Percentiles rank a stretch among this genome's conserved stretches.
These are phyloP conservation scores for Hipposideros larvatus DNA, from an alignment of 2,797 vertebrate genomes.

Conservation along the genomic window DNA sequence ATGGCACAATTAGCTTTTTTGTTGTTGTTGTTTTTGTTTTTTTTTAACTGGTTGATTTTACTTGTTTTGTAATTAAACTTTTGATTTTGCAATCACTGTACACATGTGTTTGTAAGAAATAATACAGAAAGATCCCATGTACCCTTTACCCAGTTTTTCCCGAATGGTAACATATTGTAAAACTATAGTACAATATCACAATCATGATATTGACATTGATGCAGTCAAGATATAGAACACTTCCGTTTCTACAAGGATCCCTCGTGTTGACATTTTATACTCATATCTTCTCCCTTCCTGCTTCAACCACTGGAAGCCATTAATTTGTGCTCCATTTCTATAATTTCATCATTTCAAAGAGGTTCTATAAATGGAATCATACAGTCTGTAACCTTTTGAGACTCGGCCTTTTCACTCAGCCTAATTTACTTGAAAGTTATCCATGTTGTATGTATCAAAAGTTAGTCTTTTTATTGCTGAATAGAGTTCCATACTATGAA, in stretches of 20 bases:
- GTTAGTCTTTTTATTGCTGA: not conserved
- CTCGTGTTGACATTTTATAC: not conserved
- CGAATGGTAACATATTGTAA: not conserved
- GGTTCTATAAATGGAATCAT: not conserved
- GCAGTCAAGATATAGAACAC: not conserved
- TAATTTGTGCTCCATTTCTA: not conserved
- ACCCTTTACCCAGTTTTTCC: not conserved
- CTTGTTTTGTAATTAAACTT: not conserved
- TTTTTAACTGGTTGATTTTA: not conserved
- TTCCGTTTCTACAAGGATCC: not conserved
- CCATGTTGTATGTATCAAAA: not conserved
- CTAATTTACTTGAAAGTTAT: not conserved
- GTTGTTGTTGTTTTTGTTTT: not conserved
- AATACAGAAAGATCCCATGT: not conserved
- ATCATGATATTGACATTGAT: not conserved
- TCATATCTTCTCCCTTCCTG: not conserved
- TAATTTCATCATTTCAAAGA: not conserved
- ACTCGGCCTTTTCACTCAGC: not conserved
- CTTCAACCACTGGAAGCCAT: not conserved
- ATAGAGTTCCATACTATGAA: not conserved
- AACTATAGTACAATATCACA: not conserved
- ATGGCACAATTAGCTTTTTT: not conserved
- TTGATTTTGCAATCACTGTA: not conserved
- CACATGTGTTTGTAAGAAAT: not conserved
- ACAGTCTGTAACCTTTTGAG: not conserved